Evolutionary conservation across 2,113 vertebrate species (phyloP).

Genomic region (Neoarius graeffei): DNA sequence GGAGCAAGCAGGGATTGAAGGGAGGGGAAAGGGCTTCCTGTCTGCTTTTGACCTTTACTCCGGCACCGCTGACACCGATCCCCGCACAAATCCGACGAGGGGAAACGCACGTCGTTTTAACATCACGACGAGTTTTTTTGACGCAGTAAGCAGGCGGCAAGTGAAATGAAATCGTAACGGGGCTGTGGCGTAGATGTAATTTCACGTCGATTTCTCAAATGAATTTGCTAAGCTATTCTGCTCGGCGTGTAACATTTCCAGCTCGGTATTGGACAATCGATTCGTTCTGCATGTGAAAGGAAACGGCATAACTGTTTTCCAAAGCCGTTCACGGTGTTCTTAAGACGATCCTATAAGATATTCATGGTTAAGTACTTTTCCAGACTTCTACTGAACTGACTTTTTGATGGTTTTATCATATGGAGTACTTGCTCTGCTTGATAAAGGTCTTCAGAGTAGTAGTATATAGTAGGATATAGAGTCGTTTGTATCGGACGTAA

Average conservation of each 20-base stretch:
- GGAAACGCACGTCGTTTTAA: not conserved
- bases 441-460: slow-evolving; percentile 7
- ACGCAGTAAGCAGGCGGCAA: not conserved
- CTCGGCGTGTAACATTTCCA: not conserved
- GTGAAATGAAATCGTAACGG: not conserved
- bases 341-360: slow-evolving; percentile 29
- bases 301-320: not conserved
- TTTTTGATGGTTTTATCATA: slow-evolving; percentile 1
- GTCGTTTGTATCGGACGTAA: not conserved
- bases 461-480: too few relatives aligned
- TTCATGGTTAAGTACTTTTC: slow-evolving; percentile 26
- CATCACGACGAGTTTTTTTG: not conserved
- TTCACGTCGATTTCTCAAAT: not conserved
- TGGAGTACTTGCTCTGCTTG: not conserved
- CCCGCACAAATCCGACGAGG: not conserved
- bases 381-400: not conserved
- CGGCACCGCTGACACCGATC: slow-evolving; percentile 13
- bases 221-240: not conserved
- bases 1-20: slow-evolving; percentile 37
- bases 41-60: slow-evolving; percentile 28
- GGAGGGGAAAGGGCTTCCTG: slow-evolving; percentile 16
- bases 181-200: not conserved
- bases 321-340: not conserved
- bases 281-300: not conserved
- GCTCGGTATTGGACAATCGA: not conserved